Base-by-base conservation (phyloP, 2,888 invertebrate genomes). In the Cheilosia urbana region DNA sequence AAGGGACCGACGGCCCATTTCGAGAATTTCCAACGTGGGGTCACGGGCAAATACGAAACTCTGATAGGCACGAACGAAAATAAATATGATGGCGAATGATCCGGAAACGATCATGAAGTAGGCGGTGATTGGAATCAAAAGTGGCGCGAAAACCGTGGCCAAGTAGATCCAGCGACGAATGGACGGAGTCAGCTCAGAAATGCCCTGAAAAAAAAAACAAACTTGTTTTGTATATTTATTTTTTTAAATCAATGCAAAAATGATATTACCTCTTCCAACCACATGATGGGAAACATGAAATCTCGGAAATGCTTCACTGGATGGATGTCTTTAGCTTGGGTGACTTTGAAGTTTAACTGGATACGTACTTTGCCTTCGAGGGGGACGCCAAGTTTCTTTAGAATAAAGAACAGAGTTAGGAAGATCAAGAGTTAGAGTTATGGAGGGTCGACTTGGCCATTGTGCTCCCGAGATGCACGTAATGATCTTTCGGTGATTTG, bases 231-330 rank as follows among this genome's bases (percentile, higher is more conserved):
- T n/a, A 9, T 30, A 2, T 30, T 30, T n/a, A n/a, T n/a, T 49
- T 62, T 4, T 13, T 37, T 37, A 37, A 37, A 37, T 13, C 4
- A 13, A 11, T 37, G 37, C 4, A 4, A 37, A 37, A 37, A 4
- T 63, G n/a, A 9, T 15, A 89, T 91, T 89, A 96, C 96, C 94
- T 97, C 97, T 91, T 97, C 97, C 2, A 97, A 88, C 97, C 97
- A 97, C 96, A 97, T 96, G 49, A 97, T 95, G 0, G 97, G 97
- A 90, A 97, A 97, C 7, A 96, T 93, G 66, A 96, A 96, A 90
- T 95, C 95, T 0, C 96, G 96, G 89, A 97, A 97, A 85, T 95
- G 94, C 87, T 95, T 93, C 13, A 97, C 96, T 4, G 95, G 94
- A 87, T 94, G 93, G 55, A 97, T 95, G 87, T 95, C 94, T 1